These are phyloP conservation scores for Calyptommatus sinebrachiatus DNA, from an alignment of 2,113 vertebrate genomes.

Conservation along the genomic window DNA sequence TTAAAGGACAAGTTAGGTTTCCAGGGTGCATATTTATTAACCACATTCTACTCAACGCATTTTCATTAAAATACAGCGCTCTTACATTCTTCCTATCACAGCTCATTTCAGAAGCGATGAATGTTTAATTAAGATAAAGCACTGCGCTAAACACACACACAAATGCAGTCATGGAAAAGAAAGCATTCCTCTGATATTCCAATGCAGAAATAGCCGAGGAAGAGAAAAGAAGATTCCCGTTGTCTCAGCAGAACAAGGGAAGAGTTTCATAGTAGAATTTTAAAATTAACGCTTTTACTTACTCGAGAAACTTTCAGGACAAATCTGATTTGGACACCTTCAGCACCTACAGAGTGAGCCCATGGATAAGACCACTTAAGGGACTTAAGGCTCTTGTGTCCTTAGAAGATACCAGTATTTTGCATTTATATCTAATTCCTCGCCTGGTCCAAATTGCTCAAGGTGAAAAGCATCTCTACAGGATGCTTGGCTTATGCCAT, in stretches of 20 bases:
- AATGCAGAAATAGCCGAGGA: neutral
- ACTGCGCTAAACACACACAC: neutral
- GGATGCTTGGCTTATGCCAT: no score
- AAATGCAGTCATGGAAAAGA: neutral
- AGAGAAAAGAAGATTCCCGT: neutral
- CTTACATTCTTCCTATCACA: neutral
- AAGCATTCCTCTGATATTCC: neutral
- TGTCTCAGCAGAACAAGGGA: no score
- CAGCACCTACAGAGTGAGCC: no score
- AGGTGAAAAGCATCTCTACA: neutral
- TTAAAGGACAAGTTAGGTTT: neutral
- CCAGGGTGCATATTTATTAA: neutral
- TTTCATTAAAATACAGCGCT: neutral
- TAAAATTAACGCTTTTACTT: no score
- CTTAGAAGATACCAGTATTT: no score
- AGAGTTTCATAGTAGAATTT: no score
- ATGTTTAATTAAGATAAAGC: slow-evolving; percentile 22
- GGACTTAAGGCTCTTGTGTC: no score
- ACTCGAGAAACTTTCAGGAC: no score
- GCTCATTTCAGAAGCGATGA: slow-evolving; percentile 12
- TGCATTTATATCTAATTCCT: neutral
- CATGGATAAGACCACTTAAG: no score
- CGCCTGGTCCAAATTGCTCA: no score
- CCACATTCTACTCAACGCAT: neutral
- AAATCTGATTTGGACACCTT: no score